phyloP scores from a whole-genome alignment of 2,888 invertebrate species.

The Graphium colonna region DNA sequence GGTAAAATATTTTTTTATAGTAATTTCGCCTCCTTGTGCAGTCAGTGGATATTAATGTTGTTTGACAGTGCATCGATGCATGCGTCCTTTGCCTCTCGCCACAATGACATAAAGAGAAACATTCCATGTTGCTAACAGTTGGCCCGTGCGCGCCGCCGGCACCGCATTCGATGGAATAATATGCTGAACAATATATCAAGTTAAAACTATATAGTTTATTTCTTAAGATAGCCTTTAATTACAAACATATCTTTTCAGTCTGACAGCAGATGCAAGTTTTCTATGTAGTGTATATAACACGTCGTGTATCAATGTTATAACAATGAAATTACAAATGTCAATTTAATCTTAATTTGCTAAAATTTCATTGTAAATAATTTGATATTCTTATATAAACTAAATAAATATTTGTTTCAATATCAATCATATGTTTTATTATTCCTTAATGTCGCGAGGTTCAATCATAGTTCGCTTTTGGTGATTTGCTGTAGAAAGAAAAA shows the following conservation, averaged over 20 bases:
- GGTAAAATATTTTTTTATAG: too few species aligned
- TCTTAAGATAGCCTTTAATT: slow-evolving; percentile 70
- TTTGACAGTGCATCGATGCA: not conserved
- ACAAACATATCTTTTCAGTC: slow-evolving; percentile 74
- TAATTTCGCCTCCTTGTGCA: not conserved
- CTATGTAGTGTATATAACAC: slow-evolving; percentile 74
- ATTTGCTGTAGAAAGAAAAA: slow-evolving; percentile 38
- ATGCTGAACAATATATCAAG: slow-evolving; percentile 68
- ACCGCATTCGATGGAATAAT: slow-evolving; percentile 52
- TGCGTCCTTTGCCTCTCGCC: slow-evolving; percentile 17
- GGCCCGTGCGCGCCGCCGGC: slow-evolving; percentile 33
- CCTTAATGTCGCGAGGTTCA: slow-evolving; percentile 18
- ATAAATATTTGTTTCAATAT: slow-evolving; percentile 79
- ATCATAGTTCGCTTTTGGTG: slow-evolving; percentile 44
- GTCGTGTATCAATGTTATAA: slow-evolving; percentile 70
- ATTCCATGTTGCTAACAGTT: slow-evolving; percentile 68
- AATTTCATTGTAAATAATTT: slow-evolving; percentile 79
- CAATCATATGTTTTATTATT: slow-evolving; percentile 41
- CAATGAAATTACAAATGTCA: slow-evolving; percentile 73
- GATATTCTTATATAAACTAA: slow-evolving; percentile 75
- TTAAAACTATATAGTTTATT: slow-evolving; percentile 64
- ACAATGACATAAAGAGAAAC: slow-evolving; percentile 57
- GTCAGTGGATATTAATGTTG: slow-evolving; percentile 9
- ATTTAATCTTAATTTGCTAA: slow-evolving; percentile 59
- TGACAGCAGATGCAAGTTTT: slow-evolving; percentile 76